Conservation (phyloP, 1,140 invertebrate species). For the Conus betulinus region DNA sequence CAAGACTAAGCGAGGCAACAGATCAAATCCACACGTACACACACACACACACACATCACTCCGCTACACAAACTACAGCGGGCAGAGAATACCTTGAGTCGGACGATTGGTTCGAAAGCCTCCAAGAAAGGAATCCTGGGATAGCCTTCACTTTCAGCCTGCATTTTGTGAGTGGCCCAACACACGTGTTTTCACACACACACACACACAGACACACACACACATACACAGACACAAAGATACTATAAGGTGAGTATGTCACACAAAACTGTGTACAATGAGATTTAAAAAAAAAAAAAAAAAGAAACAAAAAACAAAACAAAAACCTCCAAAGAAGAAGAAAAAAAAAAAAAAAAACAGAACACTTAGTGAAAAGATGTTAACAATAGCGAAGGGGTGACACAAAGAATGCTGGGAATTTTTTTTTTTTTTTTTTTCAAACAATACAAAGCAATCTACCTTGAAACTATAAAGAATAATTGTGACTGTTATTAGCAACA, state of each 20-base stretch:
- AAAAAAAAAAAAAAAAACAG: no score
- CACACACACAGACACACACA: background rate
- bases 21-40: no score
- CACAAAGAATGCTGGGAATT: no score
- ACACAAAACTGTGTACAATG: background rate
- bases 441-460: background rate
- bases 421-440: no score
- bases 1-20: no score
- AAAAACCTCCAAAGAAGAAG: no score
- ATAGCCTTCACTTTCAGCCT: background rate
- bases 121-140: slow-evolving; percentile 14
- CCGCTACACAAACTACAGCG: background rate
- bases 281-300: background rate
- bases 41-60: no score
- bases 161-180: background rate
- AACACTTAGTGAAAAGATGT: no score
- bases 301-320: background rate
- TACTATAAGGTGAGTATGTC: background rate
- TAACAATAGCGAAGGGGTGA: no score
- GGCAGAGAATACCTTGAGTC: slow-evolving; percentile 26
- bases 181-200: background rate
- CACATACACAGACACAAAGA: background rate
- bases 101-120: slow-evolving; percentile 31
- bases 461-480: no score
- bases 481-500: no score